A percentile compares a stretch with the other conserved stretches of the same genome.
phyloP scores from a whole-genome alignment of 35 echinoderm and acorn worm genomes.

The Diadema setosum region DNA sequence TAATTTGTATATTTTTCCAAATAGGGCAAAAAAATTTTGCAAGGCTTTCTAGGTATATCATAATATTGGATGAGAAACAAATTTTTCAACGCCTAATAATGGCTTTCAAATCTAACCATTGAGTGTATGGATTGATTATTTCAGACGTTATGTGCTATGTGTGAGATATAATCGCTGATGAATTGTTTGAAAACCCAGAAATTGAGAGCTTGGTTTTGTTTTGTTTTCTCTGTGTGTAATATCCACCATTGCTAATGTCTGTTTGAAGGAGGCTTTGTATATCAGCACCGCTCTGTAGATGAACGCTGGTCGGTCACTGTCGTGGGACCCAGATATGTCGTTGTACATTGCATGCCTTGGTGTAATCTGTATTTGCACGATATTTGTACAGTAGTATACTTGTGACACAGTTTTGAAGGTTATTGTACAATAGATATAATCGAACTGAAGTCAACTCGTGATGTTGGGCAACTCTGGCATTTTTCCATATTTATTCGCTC shows the following conservation, averaged over 20 bases:
- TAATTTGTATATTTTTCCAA: constrained; percentile 32
- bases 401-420: background rate
- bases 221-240: no score
- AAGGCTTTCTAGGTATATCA: constrained; percentile 27
- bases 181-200: background rate
- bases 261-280: background rate
- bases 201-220: no score
- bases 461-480: background rate
- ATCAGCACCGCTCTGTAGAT: background rate
- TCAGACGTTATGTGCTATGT: background rate
- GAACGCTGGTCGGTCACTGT: constrained; percentile 1
- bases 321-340: background rate
- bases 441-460: background rate
- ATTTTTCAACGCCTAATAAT: background rate
- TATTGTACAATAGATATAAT: background rate
- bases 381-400: background rate
- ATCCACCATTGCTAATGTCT: no score
- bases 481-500: background rate
- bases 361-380: background rate
- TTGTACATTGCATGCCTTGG: background rate
- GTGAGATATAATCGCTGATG: background rate
- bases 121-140: background rate
- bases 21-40: constrained; percentile 9
- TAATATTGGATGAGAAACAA: background rate
- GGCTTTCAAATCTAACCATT: background rate